A percentile compares a stretch with the other conserved stretches of the same genome.
These are phyloP conservation scores for Thripadectes ignobilis DNA, from an alignment of 2,797 vertebrate genomes.

Conservation along the genomic window DNA sequence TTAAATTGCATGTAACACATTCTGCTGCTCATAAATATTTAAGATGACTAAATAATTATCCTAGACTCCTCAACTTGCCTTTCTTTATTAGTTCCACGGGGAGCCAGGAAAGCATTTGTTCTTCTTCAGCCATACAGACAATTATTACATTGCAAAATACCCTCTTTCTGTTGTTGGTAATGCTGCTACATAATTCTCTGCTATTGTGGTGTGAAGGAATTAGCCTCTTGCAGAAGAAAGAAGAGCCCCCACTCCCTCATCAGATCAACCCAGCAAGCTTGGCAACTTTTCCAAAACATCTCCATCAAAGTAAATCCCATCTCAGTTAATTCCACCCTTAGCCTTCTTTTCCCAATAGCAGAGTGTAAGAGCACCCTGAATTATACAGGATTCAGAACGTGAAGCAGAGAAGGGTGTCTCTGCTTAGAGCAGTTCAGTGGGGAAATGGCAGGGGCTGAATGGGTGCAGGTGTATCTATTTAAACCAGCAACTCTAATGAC, in stretches of 20 bases:
- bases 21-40: slow-evolving; percentile 79
- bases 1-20: slow-evolving; percentile 75
- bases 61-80: slow-evolving; percentile 60
- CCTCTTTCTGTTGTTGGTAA: slow-evolving; percentile 22
- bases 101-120: slow-evolving; percentile 70
- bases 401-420: neutral
- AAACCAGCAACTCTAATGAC: neutral
- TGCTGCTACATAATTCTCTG: neutral
- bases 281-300: slow-evolving; percentile 15
- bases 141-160: slow-evolving; percentile 69
- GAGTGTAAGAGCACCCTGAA: neutral
- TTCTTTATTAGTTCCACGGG: slow-evolving; percentile 74
- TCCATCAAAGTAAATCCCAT: neutral
- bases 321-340: neutral
- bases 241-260: neutral
- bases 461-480: neutral
- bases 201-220: neutral
- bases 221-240: neutral
- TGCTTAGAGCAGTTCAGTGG: neutral
- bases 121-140: slow-evolving; percentile 68
- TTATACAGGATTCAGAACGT: neutral
- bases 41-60: slow-evolving; percentile 79
- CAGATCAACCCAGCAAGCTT: neutral
- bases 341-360: neutral
- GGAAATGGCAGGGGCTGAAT: neutral